phyloP scores from a whole-genome alignment of 2,888 invertebrate genomes.

The Sabatieria punctata region DNA sequence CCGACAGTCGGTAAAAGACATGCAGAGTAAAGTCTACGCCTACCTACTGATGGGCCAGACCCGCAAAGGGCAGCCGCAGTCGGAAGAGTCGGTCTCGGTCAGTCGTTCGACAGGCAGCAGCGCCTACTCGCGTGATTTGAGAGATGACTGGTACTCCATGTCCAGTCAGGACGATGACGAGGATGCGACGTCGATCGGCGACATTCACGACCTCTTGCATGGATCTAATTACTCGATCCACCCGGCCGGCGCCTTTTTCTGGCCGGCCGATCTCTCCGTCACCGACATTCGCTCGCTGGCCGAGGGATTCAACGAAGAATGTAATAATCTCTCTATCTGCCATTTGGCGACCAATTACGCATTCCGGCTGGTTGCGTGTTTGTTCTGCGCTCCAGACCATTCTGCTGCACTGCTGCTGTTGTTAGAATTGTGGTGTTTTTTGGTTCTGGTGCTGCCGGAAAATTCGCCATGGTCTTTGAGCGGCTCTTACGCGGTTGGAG shows the following conservation, averaged over 20 bases:
- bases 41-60: constrained; percentile 7
- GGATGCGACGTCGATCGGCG: not conserved
- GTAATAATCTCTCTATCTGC: no score
- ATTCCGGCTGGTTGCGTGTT: no score
- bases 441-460: no score
- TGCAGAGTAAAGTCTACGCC: constrained; percentile 8
- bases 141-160: not conserved
- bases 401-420: no score
- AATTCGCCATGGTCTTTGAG: no score
- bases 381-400: no score
- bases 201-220: no score
- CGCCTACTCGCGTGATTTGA: not conserved
- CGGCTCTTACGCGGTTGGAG: no score
- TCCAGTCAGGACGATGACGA: not conserved
- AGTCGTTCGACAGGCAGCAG: no score
- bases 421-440: no score
- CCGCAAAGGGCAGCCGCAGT: not conserved
- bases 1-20: no score
- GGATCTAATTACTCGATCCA: not conserved
- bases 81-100: not conserved
- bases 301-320: constrained; percentile 6
- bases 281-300: constrained; percentile 3
- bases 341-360: no score
- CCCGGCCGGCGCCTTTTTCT: not conserved
- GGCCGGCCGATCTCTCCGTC: not conserved